A percentile compares a stretch with the other conserved stretches of the same genome.
Conservation (phyloP, 2,797 vertebrate species). For the Mormyrus hasselquistii region DNA sequence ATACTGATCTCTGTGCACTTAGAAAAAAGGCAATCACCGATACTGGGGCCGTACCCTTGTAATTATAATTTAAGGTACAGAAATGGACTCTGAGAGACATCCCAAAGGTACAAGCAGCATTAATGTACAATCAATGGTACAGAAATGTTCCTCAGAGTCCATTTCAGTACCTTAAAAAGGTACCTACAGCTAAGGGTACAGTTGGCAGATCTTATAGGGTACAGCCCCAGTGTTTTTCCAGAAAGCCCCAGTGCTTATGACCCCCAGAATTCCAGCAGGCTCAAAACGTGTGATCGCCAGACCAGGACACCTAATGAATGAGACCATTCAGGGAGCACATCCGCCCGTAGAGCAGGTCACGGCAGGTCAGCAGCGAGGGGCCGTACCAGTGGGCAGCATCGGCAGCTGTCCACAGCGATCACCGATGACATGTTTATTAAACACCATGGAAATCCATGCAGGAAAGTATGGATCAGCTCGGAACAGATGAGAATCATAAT, state of each 20-base stretch:
- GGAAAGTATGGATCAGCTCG: neutral
- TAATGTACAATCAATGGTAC: neutral
- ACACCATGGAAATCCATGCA: neutral
- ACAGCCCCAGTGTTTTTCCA: neutral
- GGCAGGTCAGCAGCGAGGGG: conserved; percentile 43
- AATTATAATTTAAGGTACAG: neutral
- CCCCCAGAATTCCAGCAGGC: conserved; percentile 18
- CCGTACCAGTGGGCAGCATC: neutral
- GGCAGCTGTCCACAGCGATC: neutral
- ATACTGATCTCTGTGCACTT: conserved; percentile 28
- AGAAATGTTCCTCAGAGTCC: neutral
- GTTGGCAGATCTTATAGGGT: neutral
- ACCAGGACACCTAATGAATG: conserved; percentile 61
- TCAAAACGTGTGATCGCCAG: conserved; percentile 62
- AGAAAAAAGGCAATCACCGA: neutral
- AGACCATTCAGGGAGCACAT: conserved; percentile 40
- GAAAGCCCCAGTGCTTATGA: conserved; percentile 26
- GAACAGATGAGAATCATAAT: neutral
- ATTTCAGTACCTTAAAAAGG: neutral
- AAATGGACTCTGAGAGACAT: neutral
- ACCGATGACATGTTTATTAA: neutral
- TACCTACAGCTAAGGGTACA: neutral
- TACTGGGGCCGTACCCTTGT: neutral
- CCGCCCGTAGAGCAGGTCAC: conserved; percentile 40
- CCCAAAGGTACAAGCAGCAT: neutral